Base-by-base conservation (phyloP, 2,888 invertebrate species). In the Orthonevra nobilis region DNA sequence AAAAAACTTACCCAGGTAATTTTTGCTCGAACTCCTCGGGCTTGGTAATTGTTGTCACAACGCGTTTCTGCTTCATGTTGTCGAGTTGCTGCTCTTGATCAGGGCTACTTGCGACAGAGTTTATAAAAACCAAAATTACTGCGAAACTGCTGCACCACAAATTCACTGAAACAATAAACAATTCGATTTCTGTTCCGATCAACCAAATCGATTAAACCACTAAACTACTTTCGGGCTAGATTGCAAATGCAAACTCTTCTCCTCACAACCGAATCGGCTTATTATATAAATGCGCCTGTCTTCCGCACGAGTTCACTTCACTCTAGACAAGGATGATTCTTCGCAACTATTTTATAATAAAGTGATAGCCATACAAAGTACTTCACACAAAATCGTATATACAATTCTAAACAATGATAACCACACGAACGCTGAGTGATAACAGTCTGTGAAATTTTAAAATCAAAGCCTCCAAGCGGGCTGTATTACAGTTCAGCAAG, bases 1-100 rank as follows among this genome's bases (percentile, higher is more conserved):
- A n/a, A 17, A 14, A 14, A 23, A 85, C 86, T 87, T 83, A 88
- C 88, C 86, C 86, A 9, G 86, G 84, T 34, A 88, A 73, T 44
- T 85, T 83, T 28, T 82, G 79, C 54, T 86, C 84, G 34, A 88
- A 86, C 19, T 88, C 87, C 81, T 85, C 86, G 32, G 83, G 81
- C 2, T 82, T 83, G 23, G 68, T 82, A 56, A 88, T 86, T 2
- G 84, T 84, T 38, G 87, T 85, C 36, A 83, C 85, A 44, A 83
- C 56, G 32, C 84, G 83, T 77, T 84, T 85, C 68, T 85, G 84
- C 15, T 85, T 83, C 88, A 87, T 88, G 66, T 82, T 83, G 19
- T 10, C 46, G 40, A 14, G 15, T 63, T 46, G 20, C 44, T 48
- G 26, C n/a, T n/a, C n/a, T n/a, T n/a, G n/a, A n/a, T n/a, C n/a